phyloP scores from a whole-genome alignment of 1,140 invertebrate genomes.

The Xylocopa sonorina region DNA sequence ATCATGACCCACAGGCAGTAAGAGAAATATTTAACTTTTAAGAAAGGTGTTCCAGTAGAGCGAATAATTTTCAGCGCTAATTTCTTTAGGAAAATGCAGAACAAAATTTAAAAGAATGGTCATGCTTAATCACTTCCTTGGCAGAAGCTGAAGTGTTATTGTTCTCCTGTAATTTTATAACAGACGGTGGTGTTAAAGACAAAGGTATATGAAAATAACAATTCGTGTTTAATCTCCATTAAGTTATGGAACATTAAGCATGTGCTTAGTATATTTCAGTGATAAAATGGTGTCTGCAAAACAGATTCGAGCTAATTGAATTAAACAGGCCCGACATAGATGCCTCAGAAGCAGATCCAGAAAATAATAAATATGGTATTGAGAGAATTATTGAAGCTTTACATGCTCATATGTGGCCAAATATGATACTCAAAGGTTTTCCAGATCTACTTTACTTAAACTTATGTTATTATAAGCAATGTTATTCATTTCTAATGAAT shows the following conservation, averaged over 20 bases:
- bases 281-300: constrained; percentile 85
- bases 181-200: constrained; percentile 74
- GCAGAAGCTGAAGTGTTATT: constrained; percentile 73
- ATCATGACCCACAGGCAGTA: constrained; percentile 84
- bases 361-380: constrained; percentile 86
- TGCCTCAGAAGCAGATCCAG: constrained; percentile 80
- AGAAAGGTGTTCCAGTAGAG: background rate
- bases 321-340: constrained; percentile 83
- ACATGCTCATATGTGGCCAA: constrained; percentile 90
- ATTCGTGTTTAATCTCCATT: constrained; percentile 22
- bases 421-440: constrained; percentile 86
- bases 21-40: constrained; percentile 49
- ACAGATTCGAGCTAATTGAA: constrained; percentile 89
- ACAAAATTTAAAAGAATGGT: constrained; percentile 68
- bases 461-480: background rate
- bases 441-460: background rate
- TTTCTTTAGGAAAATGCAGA: constrained; percentile 77
- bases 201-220: constrained; percentile 65
- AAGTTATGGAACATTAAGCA: background rate
- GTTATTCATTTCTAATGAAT: too few species aligned
- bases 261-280: constrained; percentile 71
- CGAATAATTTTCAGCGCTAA: constrained; percentile 14
- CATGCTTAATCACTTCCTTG: constrained; percentile 64
- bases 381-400: constrained; percentile 89
- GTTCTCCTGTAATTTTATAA: constrained; percentile 76